Conservation (phyloP, 2,888 invertebrate genomes). For the Caenorhabditis sulstoni region DNA sequence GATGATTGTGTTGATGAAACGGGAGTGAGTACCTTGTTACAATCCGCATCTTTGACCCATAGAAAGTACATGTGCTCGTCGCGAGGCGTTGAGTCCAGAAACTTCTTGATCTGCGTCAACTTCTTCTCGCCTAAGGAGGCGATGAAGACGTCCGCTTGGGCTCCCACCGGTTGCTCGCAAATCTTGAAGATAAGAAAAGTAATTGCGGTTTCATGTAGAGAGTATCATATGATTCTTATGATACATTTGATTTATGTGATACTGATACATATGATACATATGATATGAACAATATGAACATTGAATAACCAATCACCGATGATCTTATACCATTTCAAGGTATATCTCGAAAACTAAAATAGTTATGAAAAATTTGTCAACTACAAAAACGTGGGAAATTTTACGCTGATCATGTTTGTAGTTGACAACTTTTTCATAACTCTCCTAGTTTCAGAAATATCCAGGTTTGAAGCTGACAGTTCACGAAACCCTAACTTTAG, state of each 20-base stretch:
- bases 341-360: not conserved
- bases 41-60: slow-evolving; percentile 65
- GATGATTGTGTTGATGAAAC: not conserved
- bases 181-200: slow-evolving; percentile 48
- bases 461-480: no score
- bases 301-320: no score
- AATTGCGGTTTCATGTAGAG: no score
- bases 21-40: slow-evolving; percentile 38
- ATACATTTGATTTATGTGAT: no score
- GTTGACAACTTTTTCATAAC: not conserved
- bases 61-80: slow-evolving; percentile 68
- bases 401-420: no score
- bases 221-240: no score
- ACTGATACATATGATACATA: no score
- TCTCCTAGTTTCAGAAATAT: not conserved
- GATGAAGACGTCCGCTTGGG: slow-evolving; percentile 68
- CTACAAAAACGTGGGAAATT: no score
- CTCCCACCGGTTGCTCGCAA: slow-evolving; percentile 69
- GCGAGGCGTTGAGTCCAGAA: slow-evolving; percentile 65
- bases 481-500: no score
- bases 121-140: slow-evolving; percentile 67
- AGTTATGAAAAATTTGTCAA: not conserved
- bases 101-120: slow-evolving; percentile 60
- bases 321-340: no score
- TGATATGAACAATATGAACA: no score